Percentiles rank a stretch among this genome's conserved stretches.
These are phyloP conservation scores for Alfaro cultratus DNA, from an alignment of 2,797 vertebrate species.

Conservation along the genomic window DNA sequence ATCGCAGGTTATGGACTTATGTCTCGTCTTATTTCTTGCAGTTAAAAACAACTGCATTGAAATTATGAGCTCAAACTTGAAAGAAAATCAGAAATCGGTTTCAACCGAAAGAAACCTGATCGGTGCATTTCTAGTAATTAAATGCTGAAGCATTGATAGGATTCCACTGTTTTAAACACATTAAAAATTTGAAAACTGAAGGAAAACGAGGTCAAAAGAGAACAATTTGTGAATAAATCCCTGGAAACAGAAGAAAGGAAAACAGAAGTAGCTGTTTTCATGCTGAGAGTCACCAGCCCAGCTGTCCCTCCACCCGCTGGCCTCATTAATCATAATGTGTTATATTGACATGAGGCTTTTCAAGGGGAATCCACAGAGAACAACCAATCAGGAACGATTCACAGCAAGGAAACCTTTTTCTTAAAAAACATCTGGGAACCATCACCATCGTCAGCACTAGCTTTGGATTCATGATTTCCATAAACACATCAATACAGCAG, in stretches of 20 bases:
- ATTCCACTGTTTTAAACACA: neutral
- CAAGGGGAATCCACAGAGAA: constrained; percentile 48
- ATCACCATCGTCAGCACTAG: constrained; percentile 2
- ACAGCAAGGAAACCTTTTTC: constrained; percentile 17
- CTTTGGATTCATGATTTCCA: constrained; percentile 14
- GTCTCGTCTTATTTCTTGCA: neutral
- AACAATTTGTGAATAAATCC: constrained; percentile 1
- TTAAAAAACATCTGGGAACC: constrained; percentile 13
- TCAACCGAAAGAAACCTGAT: neutral
- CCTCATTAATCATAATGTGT: constrained; percentile 78
- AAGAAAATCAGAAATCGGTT: neutral
- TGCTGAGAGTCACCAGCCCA: constrained; percentile 51
- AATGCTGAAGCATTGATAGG: neutral
- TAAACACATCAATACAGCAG: neutral
- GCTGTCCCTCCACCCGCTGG: constrained; percentile 60
- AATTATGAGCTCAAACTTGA: neutral
- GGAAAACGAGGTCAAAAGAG: neutral
- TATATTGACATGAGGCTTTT: constrained; percentile 66
- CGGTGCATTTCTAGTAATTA: neutral
- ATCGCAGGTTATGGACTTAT: neutral
- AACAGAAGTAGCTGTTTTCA: constrained; percentile 56
- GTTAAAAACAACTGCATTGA: neutral
- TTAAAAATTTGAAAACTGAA: neutral
- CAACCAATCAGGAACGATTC: constrained; percentile 40
- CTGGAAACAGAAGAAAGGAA: constrained; percentile 31